Percentiles rank a stretch among this genome's conserved stretches.
phyloP scores from a whole-genome alignment of 2,113 vertebrate species.

The Cyanoramphus novaezelandiae region DNA sequence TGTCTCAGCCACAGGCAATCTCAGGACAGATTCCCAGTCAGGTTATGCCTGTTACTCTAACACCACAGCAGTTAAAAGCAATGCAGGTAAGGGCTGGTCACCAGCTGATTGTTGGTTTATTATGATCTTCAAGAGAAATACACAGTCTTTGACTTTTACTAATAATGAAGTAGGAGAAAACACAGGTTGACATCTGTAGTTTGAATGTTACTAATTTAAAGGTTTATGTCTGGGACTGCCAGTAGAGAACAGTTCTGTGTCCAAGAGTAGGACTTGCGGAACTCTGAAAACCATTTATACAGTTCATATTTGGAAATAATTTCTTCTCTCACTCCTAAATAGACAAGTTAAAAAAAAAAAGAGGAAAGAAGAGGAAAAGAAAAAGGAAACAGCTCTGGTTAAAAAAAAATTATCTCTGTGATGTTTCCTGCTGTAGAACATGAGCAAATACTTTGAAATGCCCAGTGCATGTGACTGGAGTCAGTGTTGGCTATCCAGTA shows the following conservation, averaged over 20 bases:
- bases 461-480: background rate
- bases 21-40: constrained; percentile 74
- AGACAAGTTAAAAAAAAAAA: background rate
- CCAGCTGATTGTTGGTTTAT: background rate
- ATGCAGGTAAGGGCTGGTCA: constrained; percentile 35
- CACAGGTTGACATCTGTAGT: background rate
- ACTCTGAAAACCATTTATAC: background rate
- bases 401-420: background rate
- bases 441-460: background rate
- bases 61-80: constrained; percentile 74
- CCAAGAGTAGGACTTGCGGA: background rate
- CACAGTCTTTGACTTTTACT: background rate
- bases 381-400: background rate
- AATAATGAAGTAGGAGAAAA: background rate
- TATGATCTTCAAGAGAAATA: background rate
- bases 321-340: background rate
- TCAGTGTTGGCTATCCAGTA: background rate
- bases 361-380: background rate
- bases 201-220: background rate
- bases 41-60: constrained; percentile 72
- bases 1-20: constrained; percentile 74
- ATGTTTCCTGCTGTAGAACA: background rate
- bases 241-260: background rate
- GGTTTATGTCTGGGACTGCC: background rate
- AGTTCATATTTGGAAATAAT: background rate